These are phyloP conservation scores for Acrobasis consociella DNA, from an alignment of 2,888 invertebrate species.

Conservation along the genomic window DNA sequence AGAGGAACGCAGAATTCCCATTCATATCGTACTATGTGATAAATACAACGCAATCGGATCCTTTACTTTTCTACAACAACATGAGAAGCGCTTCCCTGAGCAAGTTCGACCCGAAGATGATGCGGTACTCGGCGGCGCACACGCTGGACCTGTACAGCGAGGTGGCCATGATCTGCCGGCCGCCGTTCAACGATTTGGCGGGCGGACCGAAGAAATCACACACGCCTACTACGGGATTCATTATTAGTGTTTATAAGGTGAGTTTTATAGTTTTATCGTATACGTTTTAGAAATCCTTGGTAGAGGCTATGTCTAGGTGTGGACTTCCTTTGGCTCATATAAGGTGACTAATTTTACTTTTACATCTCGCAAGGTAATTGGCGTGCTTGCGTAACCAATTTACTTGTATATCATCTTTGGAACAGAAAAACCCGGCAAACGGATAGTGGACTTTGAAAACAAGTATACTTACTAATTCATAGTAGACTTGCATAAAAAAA, in stretches of 20 bases:
- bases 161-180: constrained; percentile 95
- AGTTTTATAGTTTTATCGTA: constrained; percentile 25
- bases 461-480: too few species aligned
- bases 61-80: constrained; percentile 92
- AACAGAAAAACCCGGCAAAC: too few species aligned
- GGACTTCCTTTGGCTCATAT: too few species aligned
- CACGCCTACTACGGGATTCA: constrained; percentile 92
- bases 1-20: constrained; percentile 94
- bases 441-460: too few species aligned
- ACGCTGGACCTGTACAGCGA: constrained; percentile 94
- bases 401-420: too few species aligned
- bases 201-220: constrained; percentile 90
- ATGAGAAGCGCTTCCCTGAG: constrained; percentile 91
- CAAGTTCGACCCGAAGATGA: constrained; percentile 91
- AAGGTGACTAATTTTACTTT: constrained; percentile 74
- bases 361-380: too few species aligned
- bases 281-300: not conserved
- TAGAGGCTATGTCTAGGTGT: too few species aligned
- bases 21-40: constrained; percentile 96
- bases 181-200: constrained; percentile 90
- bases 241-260: constrained; percentile 94
- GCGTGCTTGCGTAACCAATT: too few species aligned
- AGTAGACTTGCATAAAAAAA: too few species aligned
- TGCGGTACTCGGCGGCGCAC: constrained; percentile 92
- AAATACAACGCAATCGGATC: constrained; percentile 93